Evolutionary conservation across 2,113 vertebrate species (phyloP).

Genomic region (Aspidoscelis tigris): DNA sequence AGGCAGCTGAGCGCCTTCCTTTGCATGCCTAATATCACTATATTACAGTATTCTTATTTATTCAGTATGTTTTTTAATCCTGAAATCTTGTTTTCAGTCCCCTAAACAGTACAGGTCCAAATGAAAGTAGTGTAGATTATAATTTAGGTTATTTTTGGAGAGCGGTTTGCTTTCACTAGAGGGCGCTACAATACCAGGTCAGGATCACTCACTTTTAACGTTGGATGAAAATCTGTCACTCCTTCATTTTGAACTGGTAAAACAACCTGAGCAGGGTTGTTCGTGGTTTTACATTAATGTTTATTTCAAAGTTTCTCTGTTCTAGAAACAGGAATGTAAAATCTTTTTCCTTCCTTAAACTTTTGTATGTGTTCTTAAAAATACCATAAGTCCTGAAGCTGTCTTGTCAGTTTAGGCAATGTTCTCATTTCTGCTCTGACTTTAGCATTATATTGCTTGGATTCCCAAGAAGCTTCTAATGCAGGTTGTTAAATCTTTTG

Average conservation of each 20-base stretch:
- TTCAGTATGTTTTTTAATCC: neutral
- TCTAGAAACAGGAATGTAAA: neutral
- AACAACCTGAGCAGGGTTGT: neutral
- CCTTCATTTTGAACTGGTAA: neutral
- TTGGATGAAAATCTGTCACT: neutral
- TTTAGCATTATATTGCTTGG: too few species aligned
- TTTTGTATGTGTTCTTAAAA: neutral
- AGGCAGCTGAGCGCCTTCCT: too few species aligned
- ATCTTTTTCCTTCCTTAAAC: neutral
- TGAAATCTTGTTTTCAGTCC: neutral
- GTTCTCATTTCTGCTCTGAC: neutral
- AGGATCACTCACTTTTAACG: neutral
- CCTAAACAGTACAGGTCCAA: neutral
- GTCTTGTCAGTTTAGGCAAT: neutral
- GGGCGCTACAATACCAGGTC: constrained; percentile 42
- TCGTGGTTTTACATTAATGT: neutral
- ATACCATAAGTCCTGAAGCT: too few species aligned
- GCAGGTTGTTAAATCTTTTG: too few species aligned
- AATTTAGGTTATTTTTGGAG: too few species aligned
- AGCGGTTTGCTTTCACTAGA: constrained; percentile 40
- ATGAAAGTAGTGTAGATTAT: neutral
- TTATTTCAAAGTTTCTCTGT: neutral
- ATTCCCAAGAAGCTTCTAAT: too few species aligned
- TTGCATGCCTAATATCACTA: too few species aligned
- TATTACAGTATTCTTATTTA: neutral